phyloP scores from a whole-genome alignment of 2,113 vertebrate genomes.

The Rhinolophus ferrumequinum region DNA sequence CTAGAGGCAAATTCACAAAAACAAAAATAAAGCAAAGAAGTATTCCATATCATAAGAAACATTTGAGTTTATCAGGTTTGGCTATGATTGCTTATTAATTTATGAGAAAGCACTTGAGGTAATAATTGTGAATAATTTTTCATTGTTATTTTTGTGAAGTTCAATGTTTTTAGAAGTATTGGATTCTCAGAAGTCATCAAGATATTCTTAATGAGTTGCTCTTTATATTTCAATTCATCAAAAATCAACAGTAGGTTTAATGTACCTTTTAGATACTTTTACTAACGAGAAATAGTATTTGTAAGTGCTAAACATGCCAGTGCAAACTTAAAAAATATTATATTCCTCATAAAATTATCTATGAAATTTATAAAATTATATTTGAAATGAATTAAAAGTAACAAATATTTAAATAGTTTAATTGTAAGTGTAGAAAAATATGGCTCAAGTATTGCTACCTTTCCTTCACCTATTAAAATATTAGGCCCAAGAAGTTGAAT shows the following conservation, averaged over 20 bases:
- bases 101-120: neutral
- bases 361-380: neutral
- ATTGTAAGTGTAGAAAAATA: neutral
- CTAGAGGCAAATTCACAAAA: neutral
- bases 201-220: neutral
- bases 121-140: neutral
- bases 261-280: neutral
- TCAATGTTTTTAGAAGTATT: neutral
- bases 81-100: neutral
- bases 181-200: neutral
- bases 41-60: neutral
- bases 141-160: neutral
- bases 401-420: neutral
- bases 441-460: neutral
- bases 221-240: neutral
- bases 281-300: neutral
- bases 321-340: neutral
- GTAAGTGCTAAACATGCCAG: neutral
- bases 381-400: constrained; percentile 36
- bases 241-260: neutral
- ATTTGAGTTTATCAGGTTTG: neutral
- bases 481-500: neutral
- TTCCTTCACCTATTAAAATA: neutral
- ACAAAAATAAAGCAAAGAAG: neutral
- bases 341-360: neutral